Percentiles rank a stretch among this genome's conserved stretches.
Conservation (phyloP, 2,797 vertebrate genomes). For the Enteromius thamalakanensis region DNA sequence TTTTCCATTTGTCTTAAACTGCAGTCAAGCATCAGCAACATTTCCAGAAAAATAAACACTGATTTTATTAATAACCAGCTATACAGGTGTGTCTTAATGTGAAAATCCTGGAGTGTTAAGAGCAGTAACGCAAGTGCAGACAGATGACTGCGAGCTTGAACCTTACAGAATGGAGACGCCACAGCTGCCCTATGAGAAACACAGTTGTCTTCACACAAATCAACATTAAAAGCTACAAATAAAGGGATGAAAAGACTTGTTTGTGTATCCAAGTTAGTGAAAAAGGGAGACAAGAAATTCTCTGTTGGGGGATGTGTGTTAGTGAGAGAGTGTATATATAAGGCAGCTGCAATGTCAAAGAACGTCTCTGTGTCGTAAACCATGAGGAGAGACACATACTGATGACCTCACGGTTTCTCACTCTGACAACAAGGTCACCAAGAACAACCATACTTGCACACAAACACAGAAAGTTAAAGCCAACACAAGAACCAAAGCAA, state of each 20-base stretch:
- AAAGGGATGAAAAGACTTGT: slow-evolving; percentile 35
- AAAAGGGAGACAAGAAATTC: slow-evolving; percentile 27
- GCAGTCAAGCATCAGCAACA: background rate
- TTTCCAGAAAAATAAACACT: slow-evolving; percentile 15
- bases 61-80: background rate
- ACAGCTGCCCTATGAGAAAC: slow-evolving; percentile 12
- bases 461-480: slow-evolving; percentile 17
- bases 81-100: background rate
- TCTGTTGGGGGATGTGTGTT: slow-evolving; percentile 13
- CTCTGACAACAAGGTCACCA: slow-evolving; percentile 35
- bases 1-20: slow-evolving; percentile 1
- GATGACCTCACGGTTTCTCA: slow-evolving; percentile 54
- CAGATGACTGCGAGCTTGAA: slow-evolving; percentile 15
- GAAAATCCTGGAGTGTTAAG: slow-evolving; percentile 16
- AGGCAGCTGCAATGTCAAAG: slow-evolving; percentile 56
- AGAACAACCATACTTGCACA: slow-evolving; percentile 26
- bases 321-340: slow-evolving; percentile 41
- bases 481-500: background rate
- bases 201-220: slow-evolving; percentile 6
- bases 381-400: slow-evolving; percentile 25
- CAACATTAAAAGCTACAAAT: slow-evolving; percentile 9
- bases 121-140: background rate
- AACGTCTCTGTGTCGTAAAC: slow-evolving; percentile 45
- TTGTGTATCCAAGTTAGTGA: slow-evolving; percentile 22
- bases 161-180: background rate